Conservation (phyloP, 2,888 invertebrate species). For the Clanis bilineata region DNA sequence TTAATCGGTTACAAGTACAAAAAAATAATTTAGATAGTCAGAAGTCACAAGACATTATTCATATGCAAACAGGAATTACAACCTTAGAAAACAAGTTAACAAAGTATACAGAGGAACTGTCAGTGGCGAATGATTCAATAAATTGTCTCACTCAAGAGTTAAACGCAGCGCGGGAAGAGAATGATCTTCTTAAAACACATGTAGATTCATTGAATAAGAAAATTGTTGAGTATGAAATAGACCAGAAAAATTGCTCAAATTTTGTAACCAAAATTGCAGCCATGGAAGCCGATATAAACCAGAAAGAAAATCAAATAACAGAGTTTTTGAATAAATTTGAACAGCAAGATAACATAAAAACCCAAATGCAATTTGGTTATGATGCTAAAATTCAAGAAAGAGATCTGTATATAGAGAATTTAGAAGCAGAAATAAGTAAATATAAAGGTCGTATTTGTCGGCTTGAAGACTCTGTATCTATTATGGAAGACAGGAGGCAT, state of each 20-base stretch:
- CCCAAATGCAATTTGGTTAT: constrained; percentile 70
- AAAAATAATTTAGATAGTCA: constrained; percentile 54
- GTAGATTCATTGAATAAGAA: constrained; percentile 65
- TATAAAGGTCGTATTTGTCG: constrained; percentile 84
- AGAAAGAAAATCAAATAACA: constrained; percentile 62
- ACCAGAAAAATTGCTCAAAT: constrained; percentile 66
- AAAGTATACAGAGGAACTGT: constrained; percentile 46
- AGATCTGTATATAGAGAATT: constrained; percentile 87
- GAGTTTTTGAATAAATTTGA: constrained; percentile 60
- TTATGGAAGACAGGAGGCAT: constrained; percentile 83
- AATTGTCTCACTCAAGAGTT: constrained; percentile 52
- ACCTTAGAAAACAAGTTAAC: constrained; percentile 45
- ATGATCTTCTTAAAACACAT: constrained; percentile 47
- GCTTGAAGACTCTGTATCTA: constrained; percentile 85
- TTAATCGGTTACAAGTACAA: constrained; percentile 54
- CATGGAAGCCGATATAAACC: constrained; percentile 60
- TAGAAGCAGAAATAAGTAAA: constrained; percentile 85
- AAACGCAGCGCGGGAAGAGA: constrained; percentile 50
- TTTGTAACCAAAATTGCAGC: constrained; percentile 63
- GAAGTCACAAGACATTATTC: constrained; percentile 46
- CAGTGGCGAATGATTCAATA: constrained; percentile 46
- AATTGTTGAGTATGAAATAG: constrained; percentile 66
- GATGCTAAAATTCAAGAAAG: constrained; percentile 89
- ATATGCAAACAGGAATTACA: constrained; percentile 48
- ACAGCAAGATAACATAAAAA: constrained; percentile 56